A percentile compares a stretch with the other conserved stretches of the same genome.
Evolutionary conservation across 2,113 vertebrate species (phyloP).

Genomic region (Lutjanus erythropterus): DNA sequence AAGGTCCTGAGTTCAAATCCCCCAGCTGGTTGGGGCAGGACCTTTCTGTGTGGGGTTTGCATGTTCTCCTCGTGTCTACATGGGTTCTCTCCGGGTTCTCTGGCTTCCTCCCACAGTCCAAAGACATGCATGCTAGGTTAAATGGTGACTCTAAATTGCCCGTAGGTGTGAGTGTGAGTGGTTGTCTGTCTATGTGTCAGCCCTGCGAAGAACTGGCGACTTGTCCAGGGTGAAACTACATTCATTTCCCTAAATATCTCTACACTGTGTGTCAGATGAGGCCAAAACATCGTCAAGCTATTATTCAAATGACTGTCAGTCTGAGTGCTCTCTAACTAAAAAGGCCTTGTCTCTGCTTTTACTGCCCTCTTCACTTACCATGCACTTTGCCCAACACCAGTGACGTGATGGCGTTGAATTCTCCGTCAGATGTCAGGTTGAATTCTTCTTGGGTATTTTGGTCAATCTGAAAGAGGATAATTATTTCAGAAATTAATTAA

Average conservation of each 20-base stretch:
- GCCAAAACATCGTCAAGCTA: slow-evolving; percentile 18
- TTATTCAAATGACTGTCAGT: too few species aligned
- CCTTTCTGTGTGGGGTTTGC: too few species aligned
- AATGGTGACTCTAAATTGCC: too few species aligned
- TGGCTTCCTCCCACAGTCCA: too few species aligned
- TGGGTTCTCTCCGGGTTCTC: too few species aligned
- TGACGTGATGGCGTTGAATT: slow-evolving; percentile 62
- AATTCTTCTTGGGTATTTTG: slow-evolving; percentile 68
- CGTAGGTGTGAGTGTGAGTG: too few species aligned
- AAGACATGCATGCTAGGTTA: too few species aligned
- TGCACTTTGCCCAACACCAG: slow-evolving; percentile 66
- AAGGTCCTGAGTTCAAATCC: too few species aligned
- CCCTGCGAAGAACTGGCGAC: too few species aligned
- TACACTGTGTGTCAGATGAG: background rate
- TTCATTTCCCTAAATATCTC: slow-evolving; percentile 6
- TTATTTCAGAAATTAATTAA: background rate
- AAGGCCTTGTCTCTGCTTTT: background rate
- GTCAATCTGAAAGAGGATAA: slow-evolving; percentile 60
- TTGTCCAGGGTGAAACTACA: background rate
- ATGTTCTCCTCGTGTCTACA: too few species aligned
- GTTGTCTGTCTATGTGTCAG: too few species aligned
- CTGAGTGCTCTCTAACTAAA: slow-evolving; percentile 14
- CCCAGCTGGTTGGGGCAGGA: too few species aligned
- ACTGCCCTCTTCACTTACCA: slow-evolving; percentile 48
- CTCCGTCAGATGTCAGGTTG: slow-evolving; percentile 71